Percentiles rank a stretch among this genome's conserved stretches.
phyloP scores from a whole-genome alignment of 2,113 vertebrate species.

The Craseonycteris thonglongyai region DNA sequence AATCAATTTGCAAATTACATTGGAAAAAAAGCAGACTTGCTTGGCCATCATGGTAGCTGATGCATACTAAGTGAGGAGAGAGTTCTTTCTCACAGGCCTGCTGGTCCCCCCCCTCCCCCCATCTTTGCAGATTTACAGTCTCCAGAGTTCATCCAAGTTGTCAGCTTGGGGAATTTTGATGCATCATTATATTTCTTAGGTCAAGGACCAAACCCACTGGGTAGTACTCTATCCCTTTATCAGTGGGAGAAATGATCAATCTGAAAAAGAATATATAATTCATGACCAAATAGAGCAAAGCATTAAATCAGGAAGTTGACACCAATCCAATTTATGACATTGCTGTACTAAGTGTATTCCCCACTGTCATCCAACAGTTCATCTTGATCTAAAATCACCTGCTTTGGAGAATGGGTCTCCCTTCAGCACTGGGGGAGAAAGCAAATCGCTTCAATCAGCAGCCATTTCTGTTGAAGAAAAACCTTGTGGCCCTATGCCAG shows the following conservation, averaged over 20 bases:
- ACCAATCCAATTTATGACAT: constrained; percentile 75
- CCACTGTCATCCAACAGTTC: constrained; percentile 60
- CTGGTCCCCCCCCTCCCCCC: constrained; percentile 38
- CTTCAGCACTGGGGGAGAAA: constrained; percentile 8
- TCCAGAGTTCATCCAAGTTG: constrained; percentile 77
- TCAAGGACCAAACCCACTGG: constrained; percentile 75
- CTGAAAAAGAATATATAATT: constrained; percentile 83
- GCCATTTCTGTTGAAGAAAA: constrained; percentile 72
- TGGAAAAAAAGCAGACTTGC: background rate
- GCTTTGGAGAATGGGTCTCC: constrained; percentile 68
- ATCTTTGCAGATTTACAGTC: constrained; percentile 77
- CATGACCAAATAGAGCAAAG: constrained; percentile 79
- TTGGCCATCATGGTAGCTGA: background rate
- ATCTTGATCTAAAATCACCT: constrained; percentile 73
- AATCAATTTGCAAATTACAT: constrained; percentile 55
- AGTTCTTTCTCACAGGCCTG: constrained; percentile 12
- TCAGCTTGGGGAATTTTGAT: constrained; percentile 76
- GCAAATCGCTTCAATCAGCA: constrained; percentile 66
- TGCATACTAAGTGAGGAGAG: background rate
- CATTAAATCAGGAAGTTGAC: constrained; percentile 76
- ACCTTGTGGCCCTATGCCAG: constrained; percentile 56
- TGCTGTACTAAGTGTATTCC: constrained; percentile 75
- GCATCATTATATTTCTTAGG: constrained; percentile 78
- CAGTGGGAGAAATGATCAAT: constrained; percentile 77
- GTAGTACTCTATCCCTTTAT: constrained; percentile 74